Evolutionary conservation across 2,888 invertebrate genomes (phyloP).

Genomic region (Therioaphis trifolii): DNA sequence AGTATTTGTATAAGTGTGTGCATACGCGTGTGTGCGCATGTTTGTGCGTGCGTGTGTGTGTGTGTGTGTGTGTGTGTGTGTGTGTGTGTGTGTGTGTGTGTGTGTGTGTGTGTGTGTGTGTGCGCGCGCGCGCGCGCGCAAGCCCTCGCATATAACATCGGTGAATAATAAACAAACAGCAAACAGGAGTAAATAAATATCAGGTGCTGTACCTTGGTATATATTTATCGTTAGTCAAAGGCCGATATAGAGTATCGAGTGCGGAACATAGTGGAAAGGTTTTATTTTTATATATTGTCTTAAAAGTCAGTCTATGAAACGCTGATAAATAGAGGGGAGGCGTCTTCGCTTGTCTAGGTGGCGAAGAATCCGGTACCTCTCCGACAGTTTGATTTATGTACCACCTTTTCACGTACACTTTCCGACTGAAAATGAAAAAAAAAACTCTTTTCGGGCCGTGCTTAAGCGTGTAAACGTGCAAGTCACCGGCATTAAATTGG

Average conservation of each 20-base stretch:
- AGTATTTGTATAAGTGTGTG: neutral
- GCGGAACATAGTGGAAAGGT: constrained; percentile 30
- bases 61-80: neutral
- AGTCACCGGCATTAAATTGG: constrained; percentile 45
- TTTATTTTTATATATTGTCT: constrained; percentile 53
- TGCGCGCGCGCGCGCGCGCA: neutral
- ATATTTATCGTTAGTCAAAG: no score
- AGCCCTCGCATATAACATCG: no score
- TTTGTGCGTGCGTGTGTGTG: no score
- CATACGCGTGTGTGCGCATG: no score
- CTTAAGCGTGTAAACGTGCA: constrained; percentile 33
- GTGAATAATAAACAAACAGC: constrained; percentile 3
- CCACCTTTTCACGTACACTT: constrained; percentile 40
- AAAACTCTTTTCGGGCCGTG: constrained; percentile 31
- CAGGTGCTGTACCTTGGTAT: neutral
- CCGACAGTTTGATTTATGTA: constrained; percentile 55
- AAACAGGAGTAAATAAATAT: constrained; percentile 7
- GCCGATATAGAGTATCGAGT: neutral
- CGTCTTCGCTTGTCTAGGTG: constrained; percentile 54
- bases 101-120: no score
- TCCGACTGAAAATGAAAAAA: constrained; percentile 9
- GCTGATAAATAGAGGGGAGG: constrained; percentile 58
- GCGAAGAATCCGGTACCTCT: constrained; percentile 36
- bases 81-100: no score
- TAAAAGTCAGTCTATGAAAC: constrained; percentile 59